Conservation (phyloP, 2,888 invertebrate species). For the Marronus borbonicus region DNA sequence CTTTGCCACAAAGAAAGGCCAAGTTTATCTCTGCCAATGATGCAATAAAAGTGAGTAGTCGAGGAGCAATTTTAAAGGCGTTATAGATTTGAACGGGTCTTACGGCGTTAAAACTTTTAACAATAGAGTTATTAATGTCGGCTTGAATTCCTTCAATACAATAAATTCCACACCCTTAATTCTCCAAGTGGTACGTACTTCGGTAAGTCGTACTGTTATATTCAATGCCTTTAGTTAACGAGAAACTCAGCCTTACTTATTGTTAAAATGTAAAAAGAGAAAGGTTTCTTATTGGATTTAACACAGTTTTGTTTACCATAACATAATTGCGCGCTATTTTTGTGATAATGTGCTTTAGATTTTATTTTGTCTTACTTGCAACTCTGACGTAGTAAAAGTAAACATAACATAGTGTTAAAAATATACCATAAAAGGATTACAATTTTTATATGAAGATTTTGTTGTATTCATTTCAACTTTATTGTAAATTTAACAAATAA, state of each 20-base stretch:
- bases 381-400: too few species aligned
- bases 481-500: too few species aligned
- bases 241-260: background rate
- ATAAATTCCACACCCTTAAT: slow-evolving; percentile 1
- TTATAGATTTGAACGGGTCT: slow-evolving; percentile 27
- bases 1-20: slow-evolving; percentile 24
- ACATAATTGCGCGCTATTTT: too few species aligned
- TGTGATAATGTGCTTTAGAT: too few species aligned
- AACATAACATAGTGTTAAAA: too few species aligned
- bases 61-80: slow-evolving; percentile 10
- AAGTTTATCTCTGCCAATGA: slow-evolving; percentile 22
- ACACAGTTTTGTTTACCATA: too few species aligned
- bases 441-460: too few species aligned
- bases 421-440: too few species aligned
- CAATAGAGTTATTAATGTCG: slow-evolving; percentile 36
- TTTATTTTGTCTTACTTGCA: too few species aligned
- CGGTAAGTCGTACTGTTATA: background rate
- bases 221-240: background rate
- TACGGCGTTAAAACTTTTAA: slow-evolving; percentile 23
- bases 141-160: slow-evolving; percentile 12
- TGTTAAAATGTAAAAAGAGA: background rate
- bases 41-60: slow-evolving; percentile 39
- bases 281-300: too few species aligned
- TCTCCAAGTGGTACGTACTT: background rate
- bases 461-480: too few species aligned